Evolutionary conservation across 2,888 invertebrate genomes (phyloP).

Genomic region (Osmoderma eremita): DNA sequence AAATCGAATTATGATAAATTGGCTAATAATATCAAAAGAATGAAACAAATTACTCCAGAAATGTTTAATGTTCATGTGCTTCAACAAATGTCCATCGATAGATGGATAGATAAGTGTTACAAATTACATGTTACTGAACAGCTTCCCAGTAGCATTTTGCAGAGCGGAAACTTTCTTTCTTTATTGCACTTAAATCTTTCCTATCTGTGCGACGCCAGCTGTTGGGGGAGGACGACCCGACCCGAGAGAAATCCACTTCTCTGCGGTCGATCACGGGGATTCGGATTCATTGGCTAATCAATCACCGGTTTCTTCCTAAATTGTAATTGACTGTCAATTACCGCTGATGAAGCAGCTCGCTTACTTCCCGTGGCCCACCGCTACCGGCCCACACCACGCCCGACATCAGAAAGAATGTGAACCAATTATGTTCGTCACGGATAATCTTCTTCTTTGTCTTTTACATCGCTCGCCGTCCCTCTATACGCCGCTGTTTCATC

Average conservation of each 20-base stretch:
- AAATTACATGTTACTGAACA: too few species aligned
- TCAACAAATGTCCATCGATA: too few species aligned
- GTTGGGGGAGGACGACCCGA: constrained; percentile 10
- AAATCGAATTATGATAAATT: too few species aligned
- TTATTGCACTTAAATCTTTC: background rate
- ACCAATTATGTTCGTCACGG: constrained; percentile 48
- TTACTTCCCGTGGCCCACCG: constrained; percentile 41
- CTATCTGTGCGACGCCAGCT: background rate
- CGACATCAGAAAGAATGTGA: constrained; percentile 47
- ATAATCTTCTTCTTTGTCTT: constrained; percentile 33
- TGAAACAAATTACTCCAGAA: too few species aligned
- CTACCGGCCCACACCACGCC: constrained; percentile 39
- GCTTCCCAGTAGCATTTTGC: too few species aligned
- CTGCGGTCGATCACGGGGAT: constrained; percentile 50
- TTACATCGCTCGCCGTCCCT: constrained; percentile 11
- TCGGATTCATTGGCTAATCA: constrained; percentile 53
- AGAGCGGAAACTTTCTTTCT: background rate
- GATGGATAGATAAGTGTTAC: too few species aligned
- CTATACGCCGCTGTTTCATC: background rate
- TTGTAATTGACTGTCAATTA: constrained; percentile 57
- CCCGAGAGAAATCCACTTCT: constrained; percentile 47
- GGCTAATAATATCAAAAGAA: too few species aligned
- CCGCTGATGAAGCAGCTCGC: constrained; percentile 51
- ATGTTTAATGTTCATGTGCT: too few species aligned
- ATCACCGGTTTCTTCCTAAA: constrained; percentile 54